These are phyloP conservation scores for Ceratosolen fusciceps DNA, from an alignment of 1,140 invertebrate species.

Conservation along the genomic window DNA sequence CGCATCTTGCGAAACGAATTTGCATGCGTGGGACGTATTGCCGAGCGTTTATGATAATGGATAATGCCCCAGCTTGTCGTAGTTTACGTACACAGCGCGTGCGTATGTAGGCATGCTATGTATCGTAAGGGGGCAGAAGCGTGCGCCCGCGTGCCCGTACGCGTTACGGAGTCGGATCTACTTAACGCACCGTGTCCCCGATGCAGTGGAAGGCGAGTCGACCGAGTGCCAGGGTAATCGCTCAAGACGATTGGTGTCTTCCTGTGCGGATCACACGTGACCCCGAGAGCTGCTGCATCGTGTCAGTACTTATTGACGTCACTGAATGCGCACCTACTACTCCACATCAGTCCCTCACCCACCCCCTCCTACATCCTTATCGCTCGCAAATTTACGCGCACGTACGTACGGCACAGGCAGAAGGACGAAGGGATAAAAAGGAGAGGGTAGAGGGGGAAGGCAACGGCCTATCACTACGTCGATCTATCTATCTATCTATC, in stretches of 20 bases:
- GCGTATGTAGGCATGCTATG: neutral
- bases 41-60: slow-evolving; percentile 70
- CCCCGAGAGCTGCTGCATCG: neutral
- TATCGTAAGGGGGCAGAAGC: slow-evolving; percentile 35
- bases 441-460: no score
- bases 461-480: no score
- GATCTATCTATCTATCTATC: no score
- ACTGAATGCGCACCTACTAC: neutral
- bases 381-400: no score
- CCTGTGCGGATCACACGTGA: slow-evolving; percentile 55
- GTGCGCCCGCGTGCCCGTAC: slow-evolving; percentile 14
- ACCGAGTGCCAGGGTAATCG: slow-evolving; percentile 65
- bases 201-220: slow-evolving; percentile 56
- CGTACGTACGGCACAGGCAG: no score
- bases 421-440: no score
- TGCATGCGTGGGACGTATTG: slow-evolving; percentile 69
- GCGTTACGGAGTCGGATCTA: slow-evolving; percentile 59
- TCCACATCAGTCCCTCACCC: no score
- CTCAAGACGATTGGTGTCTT: slow-evolving; percentile 71
- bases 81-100: slow-evolving; percentile 2
- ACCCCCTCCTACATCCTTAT: no score
- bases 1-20: slow-evolving; percentile 70
- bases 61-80: slow-evolving; percentile 46
- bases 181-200: slow-evolving; percentile 67
- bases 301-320: neutral